Evolutionary conservation across 1,140 invertebrate genomes (phyloP).

Genomic region (Helicoverpa zea): DNA sequence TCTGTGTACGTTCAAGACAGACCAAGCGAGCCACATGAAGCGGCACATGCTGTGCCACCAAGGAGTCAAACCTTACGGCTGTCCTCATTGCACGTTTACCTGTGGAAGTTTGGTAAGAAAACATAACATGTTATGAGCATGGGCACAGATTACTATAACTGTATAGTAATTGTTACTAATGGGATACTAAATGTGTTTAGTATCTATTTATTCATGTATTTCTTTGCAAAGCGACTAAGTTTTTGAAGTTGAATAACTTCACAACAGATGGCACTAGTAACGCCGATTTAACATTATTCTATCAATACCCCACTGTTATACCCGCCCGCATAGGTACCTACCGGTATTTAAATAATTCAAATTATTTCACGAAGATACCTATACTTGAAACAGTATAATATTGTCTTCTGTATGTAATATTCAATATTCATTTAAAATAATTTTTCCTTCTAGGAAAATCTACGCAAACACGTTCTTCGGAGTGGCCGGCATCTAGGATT

Average conservation of each 20-base stretch:
- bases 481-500: slow-evolving; percentile 92
- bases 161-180: no score
- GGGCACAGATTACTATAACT: no score
- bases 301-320: background rate
- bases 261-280: background rate
- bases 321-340: no score
- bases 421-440: no score
- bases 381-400: no score
- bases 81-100: slow-evolving; percentile 93
- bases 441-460: slow-evolving; percentile 90
- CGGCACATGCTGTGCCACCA: slow-evolving; percentile 93
- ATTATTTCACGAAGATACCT: no score
- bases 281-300: background rate
- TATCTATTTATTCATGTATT: no score
- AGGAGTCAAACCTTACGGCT: slow-evolving; percentile 94
- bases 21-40: slow-evolving; percentile 90
- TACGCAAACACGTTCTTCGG: slow-evolving; percentile 94
- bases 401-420: no score
- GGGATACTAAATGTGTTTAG: background rate
- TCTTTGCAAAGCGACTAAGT: no score
- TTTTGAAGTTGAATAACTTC: background rate
- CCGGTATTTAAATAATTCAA: no score
- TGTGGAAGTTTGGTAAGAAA: slow-evolving; percentile 89
- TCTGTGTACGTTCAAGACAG: slow-evolving; percentile 89
- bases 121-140: background rate